phyloP scores from a whole-genome alignment of 1,140 invertebrate genomes.

The Pogonus chalceus region DNA sequence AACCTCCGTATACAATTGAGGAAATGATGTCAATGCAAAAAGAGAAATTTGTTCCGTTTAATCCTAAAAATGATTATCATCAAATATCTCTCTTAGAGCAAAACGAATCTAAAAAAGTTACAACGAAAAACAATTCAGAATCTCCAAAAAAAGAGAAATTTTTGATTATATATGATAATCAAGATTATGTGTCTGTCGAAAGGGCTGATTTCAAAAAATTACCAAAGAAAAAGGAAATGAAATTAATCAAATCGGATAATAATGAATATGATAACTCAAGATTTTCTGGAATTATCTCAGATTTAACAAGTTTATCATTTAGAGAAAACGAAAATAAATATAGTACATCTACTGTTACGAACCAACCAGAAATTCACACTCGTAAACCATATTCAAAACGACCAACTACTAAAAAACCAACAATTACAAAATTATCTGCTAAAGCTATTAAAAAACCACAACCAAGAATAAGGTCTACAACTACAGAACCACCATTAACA shows the following conservation, averaged over 20 bases:
- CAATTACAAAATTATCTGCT: not conserved
- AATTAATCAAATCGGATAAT: not conserved
- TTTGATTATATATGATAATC: not conserved
- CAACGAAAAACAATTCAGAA: not conserved
- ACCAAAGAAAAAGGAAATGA: not conserved
- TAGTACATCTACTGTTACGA: not conserved
- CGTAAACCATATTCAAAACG: too few relatives aligned
- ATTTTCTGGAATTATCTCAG: not conserved
- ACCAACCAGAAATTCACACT: not conserved
- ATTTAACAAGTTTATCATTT: not conserved
- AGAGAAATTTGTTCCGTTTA: conserved; percentile 12
- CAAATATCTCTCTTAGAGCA: conserved; percentile 23
- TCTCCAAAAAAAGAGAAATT: conserved; percentile 4
- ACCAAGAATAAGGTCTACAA: too few relatives aligned
- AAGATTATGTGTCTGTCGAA: not conserved
- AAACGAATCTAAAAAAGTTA: not conserved
- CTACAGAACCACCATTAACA: too few relatives aligned
- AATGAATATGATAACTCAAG: not conserved
- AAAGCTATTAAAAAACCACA: not conserved
- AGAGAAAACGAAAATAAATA: too few relatives aligned
- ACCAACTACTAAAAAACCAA: too few relatives aligned
- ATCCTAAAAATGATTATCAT: conserved; percentile 26
- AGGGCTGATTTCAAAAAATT: not conserved
- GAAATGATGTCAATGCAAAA: not conserved
- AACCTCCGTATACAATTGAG: not conserved